A percentile compares a stretch with the other conserved stretches of the same genome.
These are phyloP conservation scores for Exephanes ischioxanthus DNA, from an alignment of 2,888 invertebrate genomes.

Conservation along the genomic window DNA sequence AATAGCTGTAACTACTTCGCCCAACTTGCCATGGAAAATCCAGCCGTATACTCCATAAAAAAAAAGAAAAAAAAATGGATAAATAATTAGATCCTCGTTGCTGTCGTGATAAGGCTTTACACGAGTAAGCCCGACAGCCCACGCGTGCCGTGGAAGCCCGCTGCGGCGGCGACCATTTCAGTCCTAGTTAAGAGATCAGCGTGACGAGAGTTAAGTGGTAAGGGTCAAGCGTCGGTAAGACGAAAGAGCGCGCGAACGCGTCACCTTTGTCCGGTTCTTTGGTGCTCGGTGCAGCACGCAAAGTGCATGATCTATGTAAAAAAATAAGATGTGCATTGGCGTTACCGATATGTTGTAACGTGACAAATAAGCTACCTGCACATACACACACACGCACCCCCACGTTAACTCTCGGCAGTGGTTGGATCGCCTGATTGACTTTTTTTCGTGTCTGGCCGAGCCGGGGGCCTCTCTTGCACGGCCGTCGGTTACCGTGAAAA, in stretches of 20 bases:
- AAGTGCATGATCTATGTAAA: neutral
- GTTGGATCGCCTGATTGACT: neutral
- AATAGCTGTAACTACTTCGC: constrained; percentile 41
- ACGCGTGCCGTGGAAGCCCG: constrained; percentile 30
- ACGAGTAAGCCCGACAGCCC: neutral
- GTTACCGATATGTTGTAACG: neutral
- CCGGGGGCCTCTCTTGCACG: neutral
- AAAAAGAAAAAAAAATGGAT: neutral
- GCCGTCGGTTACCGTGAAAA: neutral
- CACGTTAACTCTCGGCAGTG: neutral
- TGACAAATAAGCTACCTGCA: neutral
- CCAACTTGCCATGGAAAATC: neutral
- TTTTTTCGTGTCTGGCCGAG: neutral
- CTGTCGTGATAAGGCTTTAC: neutral
- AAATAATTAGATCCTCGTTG: neutral
- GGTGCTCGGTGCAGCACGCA: neutral
- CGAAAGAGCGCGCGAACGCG: constrained; percentile 35
- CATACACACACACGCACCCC: neutral
- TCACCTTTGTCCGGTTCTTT: neutral
- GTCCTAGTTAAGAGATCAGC: constrained; percentile 59
- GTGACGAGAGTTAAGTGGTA: constrained; percentile 52
- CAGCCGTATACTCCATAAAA: neutral
- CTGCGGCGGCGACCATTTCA: constrained; percentile 48
- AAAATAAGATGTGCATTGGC: neutral
- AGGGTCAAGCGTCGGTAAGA: constrained; percentile 58